Base-by-base conservation (phyloP, 2,113 vertebrate species). In the Bujurquina vittata region DNA sequence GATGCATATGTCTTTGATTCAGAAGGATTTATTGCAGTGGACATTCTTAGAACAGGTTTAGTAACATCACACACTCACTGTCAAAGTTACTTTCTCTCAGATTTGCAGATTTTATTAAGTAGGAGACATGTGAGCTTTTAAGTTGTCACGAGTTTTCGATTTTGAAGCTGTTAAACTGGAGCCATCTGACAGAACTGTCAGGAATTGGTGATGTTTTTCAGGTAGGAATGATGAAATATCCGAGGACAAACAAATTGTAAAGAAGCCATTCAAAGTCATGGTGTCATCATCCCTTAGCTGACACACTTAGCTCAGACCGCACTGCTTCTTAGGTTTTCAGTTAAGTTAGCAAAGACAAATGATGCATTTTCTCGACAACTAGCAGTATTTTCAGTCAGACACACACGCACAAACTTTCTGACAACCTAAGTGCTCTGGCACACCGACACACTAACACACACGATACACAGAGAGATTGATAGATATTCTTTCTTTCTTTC, bases 381-480 rank as follows among this genome's bases (percentile, higher is more conserved):
- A 69, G 3, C 63, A 49, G 63, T 20, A 26, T 29, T 69, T 49
- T 69, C 40, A 29, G 9, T 29, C 63, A n/a, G n/a, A n/a, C n/a
- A 69, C 26, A 69, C 40, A 69, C 40, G 26, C 63, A 29, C 40
- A 69, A 46, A 75, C 72, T 57, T 74, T 56, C 18, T 56, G 49
- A 75, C 54, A 59, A 18, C 15, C 15, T 58, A 29, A 40, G n/a
- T 40, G 37, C 35, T 14, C 22, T 29, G 17, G 23, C 35, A 22
- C 74, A 69, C n/a, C 46, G 4, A 40, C 54, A 40, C 56, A 35
- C 33, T 7, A 7, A 35, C 7, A 73, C 37, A 65, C 58, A 59
- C 37, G 60, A 63, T 54, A 76, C 73, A 61, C 58, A 77, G 73
- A 74, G 40, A 83, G 33, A 75, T 29, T 35, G 74, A 84, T 49